A percentile compares a stretch with the other conserved stretches of the same genome.
Evolutionary conservation across 2,888 invertebrate genomes (phyloP).

Genomic region (Oxycera nigricornis): DNA sequence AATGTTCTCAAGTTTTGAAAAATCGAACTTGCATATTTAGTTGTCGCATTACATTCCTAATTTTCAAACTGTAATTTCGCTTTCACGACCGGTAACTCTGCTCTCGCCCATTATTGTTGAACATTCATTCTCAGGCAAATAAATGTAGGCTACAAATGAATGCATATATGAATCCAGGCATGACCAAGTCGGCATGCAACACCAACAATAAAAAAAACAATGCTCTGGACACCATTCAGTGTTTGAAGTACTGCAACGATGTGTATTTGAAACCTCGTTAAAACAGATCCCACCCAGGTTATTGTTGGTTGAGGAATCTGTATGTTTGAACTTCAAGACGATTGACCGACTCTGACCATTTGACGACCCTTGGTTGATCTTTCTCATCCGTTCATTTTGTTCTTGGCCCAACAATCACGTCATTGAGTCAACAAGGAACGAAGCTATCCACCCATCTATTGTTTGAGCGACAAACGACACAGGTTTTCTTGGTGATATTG

Average conservation of each 20-base stretch:
- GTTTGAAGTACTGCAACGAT: background rate
- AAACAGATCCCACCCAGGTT: conserved; percentile 13
- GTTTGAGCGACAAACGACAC: background rate
- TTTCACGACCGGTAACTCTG: no score
- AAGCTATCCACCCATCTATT: background rate
- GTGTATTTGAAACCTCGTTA: conserved; percentile 22
- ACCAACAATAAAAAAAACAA: background rate
- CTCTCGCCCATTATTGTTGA: no score
- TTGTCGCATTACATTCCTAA: no score
- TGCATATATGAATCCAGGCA: background rate
- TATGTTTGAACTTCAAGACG: background rate
- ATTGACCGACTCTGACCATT: background rate
- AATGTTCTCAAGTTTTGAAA: no score
- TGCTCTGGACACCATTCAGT: background rate
- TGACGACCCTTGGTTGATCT: background rate
- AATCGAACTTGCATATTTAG: no score
- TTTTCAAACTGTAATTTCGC: background rate
- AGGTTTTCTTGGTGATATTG: background rate
- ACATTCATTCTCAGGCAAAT: no score
- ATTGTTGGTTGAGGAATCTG: conserved; percentile 12
- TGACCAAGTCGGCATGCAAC: background rate
- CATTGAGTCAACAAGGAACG: background rate
- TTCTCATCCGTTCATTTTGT: background rate
- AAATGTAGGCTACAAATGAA: background rate
- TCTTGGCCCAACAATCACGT: background rate